Percentiles rank a stretch among this genome's conserved stretches.
phyloP scores from a whole-genome alignment of 1,140 invertebrate genomes.

The Drosophila obscura region DNA sequence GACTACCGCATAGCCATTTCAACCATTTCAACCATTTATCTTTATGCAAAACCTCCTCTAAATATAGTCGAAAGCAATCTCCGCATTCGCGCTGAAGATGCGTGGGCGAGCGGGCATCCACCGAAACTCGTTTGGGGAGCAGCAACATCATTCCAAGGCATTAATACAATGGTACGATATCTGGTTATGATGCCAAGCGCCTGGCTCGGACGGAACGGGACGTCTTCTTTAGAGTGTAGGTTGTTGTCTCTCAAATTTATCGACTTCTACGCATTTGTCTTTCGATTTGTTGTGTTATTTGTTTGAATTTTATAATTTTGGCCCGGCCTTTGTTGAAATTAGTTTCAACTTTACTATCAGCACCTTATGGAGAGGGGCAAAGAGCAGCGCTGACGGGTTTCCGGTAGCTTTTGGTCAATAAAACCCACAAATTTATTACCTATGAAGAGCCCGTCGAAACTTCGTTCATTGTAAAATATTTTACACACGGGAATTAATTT shows the following conservation, averaged over 20 bases:
- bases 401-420: slow-evolving; percentile 70
- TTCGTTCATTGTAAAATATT: slow-evolving; percentile 59
- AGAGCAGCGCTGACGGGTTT: slow-evolving; percentile 51
- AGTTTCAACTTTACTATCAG: slow-evolving; percentile 70
- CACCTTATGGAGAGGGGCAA: slow-evolving; percentile 42
- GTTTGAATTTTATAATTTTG: slow-evolving; percentile 31
- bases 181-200: slow-evolving; percentile 31
- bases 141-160: slow-evolving; percentile 10
- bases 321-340: slow-evolving; percentile 70
- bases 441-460: slow-evolving; percentile 43
- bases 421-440: slow-evolving; percentile 70
- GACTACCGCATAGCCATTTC: slow-evolving; percentile 8
- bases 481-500: slow-evolving; percentile 71
- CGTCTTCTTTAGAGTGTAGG: slow-evolving; percentile 51
- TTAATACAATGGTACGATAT: too few relatives aligned
- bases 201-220: slow-evolving; percentile 7
- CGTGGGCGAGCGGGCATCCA: slow-evolving; percentile 18
- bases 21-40: slow-evolving; percentile 19
- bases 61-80: slow-evolving; percentile 12
- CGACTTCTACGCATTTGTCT: slow-evolving; percentile 66
- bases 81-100: slow-evolving; percentile 23
- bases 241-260: slow-evolving; percentile 71
- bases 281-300: slow-evolving; percentile 22
- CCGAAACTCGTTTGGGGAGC: slow-evolving; percentile 32
- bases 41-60: slow-evolving; percentile 30